These are phyloP conservation scores for Drosophila erecta DNA, from an alignment of 1,140 invertebrate species.

Conservation along the genomic window DNA sequence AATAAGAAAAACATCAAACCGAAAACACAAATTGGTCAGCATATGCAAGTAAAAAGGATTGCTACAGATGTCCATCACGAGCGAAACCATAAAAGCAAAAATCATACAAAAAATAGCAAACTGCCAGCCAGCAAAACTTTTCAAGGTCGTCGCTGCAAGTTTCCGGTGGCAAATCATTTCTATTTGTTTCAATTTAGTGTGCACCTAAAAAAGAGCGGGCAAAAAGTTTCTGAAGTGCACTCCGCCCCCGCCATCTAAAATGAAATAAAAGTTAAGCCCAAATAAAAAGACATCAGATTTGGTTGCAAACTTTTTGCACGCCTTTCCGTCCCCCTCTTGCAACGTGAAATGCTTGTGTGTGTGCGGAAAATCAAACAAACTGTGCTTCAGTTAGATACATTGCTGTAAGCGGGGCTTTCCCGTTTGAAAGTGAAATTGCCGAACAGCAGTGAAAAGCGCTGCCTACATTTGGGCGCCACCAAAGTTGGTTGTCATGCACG, in stretches of 20 bases:
- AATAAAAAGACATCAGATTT: constrained; percentile 55
- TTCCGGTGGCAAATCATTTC: constrained; percentile 61
- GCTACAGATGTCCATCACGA: constrained; percentile 37
- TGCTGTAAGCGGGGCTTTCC: constrained; percentile 19
- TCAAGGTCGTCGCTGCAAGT: constrained; percentile 65
- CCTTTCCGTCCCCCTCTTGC: not conserved
- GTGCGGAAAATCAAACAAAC: constrained; percentile 62
- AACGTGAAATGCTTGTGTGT: constrained; percentile 26
- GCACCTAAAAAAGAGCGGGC: constrained; percentile 55
- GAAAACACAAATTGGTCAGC: constrained; percentile 29
- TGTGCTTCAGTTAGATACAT: constrained; percentile 66
- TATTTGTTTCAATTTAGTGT: constrained; percentile 63
- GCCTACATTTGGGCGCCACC: constrained; percentile 58
- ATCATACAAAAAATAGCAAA: constrained; percentile 22
- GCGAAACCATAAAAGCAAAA: constrained; percentile 27
- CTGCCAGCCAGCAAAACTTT: constrained; percentile 45
- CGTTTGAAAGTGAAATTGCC: constrained; percentile 65
- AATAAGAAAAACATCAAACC: constrained; percentile 49
- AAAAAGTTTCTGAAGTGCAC: constrained; percentile 49
- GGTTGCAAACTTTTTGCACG: constrained; percentile 38
- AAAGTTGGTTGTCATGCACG: constrained; percentile 49
- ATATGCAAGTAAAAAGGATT: constrained; percentile 36
- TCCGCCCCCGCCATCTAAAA: constrained; percentile 32
- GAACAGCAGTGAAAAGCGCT: constrained; percentile 38
- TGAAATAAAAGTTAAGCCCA: constrained; percentile 73